phyloP scores from a whole-genome alignment of 2,888 invertebrate species.

The Leptopilina syphax region DNA sequence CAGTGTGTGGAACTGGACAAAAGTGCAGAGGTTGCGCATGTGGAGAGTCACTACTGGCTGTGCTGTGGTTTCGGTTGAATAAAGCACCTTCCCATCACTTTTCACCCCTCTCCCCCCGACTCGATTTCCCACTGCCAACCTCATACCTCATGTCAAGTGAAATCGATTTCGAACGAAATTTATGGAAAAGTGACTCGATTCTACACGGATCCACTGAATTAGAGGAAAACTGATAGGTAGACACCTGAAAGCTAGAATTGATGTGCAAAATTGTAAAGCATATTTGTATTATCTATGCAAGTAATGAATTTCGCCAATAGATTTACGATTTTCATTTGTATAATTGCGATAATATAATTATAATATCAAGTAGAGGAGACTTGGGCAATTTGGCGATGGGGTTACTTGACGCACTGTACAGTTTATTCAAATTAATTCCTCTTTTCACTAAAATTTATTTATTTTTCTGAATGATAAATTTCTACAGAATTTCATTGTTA shows the following conservation, averaged over 20 bases:
- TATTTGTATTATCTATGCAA: not conserved
- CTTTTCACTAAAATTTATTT: too few species aligned
- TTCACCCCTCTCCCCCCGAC: not conserved
- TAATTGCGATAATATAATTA: not conserved
- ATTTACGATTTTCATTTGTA: too few species aligned
- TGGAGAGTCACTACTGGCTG: constrained; percentile 18
- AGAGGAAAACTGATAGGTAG: not conserved
- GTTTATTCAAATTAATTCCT: too few species aligned
- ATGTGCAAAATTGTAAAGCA: not conserved
- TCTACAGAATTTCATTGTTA: too few species aligned
- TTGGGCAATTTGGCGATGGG: too few species aligned
- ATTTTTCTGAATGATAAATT: too few species aligned
- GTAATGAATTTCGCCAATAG: too few species aligned
- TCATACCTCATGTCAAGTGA: constrained; percentile 37
- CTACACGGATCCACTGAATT: constrained; percentile 2
- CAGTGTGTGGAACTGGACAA: not conserved
- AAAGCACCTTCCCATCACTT: constrained; percentile 12
- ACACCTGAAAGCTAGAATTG: not conserved
- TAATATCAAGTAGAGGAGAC: too few species aligned
- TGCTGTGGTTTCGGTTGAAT: constrained; percentile 22
- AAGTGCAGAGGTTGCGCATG: constrained; percentile 22
- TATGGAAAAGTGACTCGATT: constrained; percentile 21
- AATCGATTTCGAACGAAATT: constrained; percentile 20
- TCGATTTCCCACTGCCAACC: constrained; percentile 9
- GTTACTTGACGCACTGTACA: too few species aligned